Evolutionary conservation across 2,113 vertebrate genomes (phyloP), one percentile per base, ranked within the genome.

Genomic region (Ellobius talpinus): DNA sequence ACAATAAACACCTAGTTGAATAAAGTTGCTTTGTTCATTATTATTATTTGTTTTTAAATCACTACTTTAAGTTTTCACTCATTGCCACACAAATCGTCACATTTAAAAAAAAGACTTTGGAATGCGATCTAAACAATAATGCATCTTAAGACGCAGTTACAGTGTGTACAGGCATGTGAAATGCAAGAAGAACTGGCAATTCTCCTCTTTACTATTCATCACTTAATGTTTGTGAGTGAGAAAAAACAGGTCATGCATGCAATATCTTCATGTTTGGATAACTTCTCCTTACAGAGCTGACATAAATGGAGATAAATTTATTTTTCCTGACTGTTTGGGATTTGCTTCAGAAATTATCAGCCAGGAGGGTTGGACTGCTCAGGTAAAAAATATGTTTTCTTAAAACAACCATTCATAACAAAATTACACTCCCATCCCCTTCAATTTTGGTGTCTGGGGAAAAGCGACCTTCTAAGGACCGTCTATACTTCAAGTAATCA

Each of bases 291-390:
- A 79, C 92, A 96, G 86, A 78, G 50, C 11, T 88, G 72, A 96
- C 92, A 97, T 7, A 96, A 95, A 95, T 78, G 72, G 96, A 74
- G 94, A 63, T 90, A 92, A 94, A 90, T 39, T n/a, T 63, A 47
- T 87, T 3, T 2, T 87, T 92, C 91, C 97, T 55, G 76, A 96
- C 87, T 96, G 33, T 50, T 96, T 96, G 19, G 65, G 10, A 91
- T 94, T 87, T 97, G 7, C 74, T 97, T 66, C 78, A 94, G 93
- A 81, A 97, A 97, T 96, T 97, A 91, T 93, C 47, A 97, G 76
- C 95, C 92, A 97, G 72, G 47, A 92, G 82, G 17, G 81, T 97
- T 76, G 29, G 94, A 17, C 81, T 39, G 93, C 95, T 95, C 52
- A 78, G 0, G 39, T 96, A 94, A 97, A 90, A 65, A 21, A 42